Evolutionary conservation across 2,113 vertebrate genomes (phyloP).

Genomic region (Archilochus colubris): DNA sequence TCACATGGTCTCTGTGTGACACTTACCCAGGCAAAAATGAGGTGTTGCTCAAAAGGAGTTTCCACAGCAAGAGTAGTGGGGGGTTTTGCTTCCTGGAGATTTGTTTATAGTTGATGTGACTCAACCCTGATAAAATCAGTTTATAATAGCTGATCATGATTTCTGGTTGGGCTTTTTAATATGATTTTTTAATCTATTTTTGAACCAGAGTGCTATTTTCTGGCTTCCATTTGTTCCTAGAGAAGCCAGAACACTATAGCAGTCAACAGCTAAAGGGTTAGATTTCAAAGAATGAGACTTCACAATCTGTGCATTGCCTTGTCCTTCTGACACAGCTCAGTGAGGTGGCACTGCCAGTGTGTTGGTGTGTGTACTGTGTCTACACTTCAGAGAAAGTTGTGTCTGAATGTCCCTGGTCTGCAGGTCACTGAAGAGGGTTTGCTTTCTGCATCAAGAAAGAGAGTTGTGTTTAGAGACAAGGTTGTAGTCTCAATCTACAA

Average conservation of each 20-base stretch:
- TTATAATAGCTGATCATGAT: neutral
- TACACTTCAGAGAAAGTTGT: neutral
- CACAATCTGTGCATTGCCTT: neutral
- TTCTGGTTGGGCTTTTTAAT: neutral
- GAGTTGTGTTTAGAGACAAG: neutral
- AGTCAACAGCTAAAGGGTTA: neutral
- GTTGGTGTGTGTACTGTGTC: accelerated
- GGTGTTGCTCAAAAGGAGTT: neutral
- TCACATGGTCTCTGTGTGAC: neutral
- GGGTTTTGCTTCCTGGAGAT: neutral
- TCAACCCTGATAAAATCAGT: neutral
- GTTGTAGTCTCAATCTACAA: neutral
- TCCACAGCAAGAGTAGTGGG: neutral
- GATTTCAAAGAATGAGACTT: neutral
- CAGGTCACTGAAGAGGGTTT: neutral
- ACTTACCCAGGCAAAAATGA: neutral
- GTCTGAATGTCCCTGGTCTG: neutral
- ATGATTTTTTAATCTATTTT: neutral
- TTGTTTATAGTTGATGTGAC: neutral
- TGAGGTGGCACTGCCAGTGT: neutral
- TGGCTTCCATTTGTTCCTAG: neutral
- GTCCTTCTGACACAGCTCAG: neutral
- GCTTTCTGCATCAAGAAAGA: neutral
- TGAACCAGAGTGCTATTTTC: neutral
- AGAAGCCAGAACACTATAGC: neutral